phyloP scores from a whole-genome alignment of 1,140 invertebrate species.

The Drosophila rhopaloa region DNA sequence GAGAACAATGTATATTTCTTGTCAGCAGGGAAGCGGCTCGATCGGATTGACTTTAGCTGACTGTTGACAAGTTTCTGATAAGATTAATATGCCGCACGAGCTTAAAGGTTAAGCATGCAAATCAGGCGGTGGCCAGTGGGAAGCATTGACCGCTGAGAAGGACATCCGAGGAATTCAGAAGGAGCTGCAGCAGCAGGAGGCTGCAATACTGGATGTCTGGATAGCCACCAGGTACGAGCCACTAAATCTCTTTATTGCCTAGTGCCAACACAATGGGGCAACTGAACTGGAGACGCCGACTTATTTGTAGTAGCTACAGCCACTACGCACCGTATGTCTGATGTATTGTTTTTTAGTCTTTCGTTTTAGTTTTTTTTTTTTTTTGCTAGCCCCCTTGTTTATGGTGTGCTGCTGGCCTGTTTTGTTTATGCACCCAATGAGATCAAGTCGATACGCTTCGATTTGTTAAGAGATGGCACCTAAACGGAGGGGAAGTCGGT shows the following conservation, averaged over 20 bases:
- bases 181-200: conserved; percentile 33
- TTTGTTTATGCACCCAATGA: conserved; percentile 70
- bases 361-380: conserved; percentile 3
- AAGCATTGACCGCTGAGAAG: conserved; percentile 76
- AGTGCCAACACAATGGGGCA: conserved; percentile 45
- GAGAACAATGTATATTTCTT: conserved; percentile 73
- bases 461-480: conserved; percentile 55
- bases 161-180: conserved; percentile 48
- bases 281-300: conserved; percentile 50
- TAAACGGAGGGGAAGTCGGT: conserved; percentile 4
- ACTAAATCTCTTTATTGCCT: conserved; percentile 78
- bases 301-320: conserved; percentile 70
- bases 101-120: conserved; percentile 65
- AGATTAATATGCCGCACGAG: conserved; percentile 76
- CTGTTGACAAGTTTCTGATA: conserved; percentile 82
- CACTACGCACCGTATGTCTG: conserved; percentile 57
- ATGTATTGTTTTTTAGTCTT: conserved; percentile 61
- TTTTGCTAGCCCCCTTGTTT: conserved; percentile 41
- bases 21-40: conserved; percentile 46
- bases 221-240: conserved; percentile 48
- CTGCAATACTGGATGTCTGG: conserved; percentile 39
- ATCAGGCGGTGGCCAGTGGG: conserved; percentile 47
- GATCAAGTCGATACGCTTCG: conserved; percentile 53
- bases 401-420: conserved; percentile 58
- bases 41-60: conserved; percentile 60